A percentile compares a stretch with the other conserved stretches of the same genome.
phyloP scores from a whole-genome alignment of 2,888 invertebrate species.

The Dryomyza anilis region DNA sequence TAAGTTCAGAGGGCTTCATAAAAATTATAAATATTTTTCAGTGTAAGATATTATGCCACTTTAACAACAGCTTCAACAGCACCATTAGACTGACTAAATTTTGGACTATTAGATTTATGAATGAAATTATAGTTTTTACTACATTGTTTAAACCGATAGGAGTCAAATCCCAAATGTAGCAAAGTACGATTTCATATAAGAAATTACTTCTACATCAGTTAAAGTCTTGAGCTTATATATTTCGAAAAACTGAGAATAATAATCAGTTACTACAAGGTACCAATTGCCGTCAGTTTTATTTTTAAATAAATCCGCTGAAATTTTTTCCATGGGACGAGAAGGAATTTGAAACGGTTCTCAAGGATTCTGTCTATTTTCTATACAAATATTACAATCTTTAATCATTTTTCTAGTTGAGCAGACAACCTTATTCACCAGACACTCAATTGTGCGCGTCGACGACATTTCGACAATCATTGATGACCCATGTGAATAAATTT shows the following conservation, averaged over 20 bases:
- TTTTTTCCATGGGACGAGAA: constrained; percentile 23
- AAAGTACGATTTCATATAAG: constrained; percentile 18
- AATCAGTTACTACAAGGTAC: constrained; percentile 27
- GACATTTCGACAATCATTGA: constrained; percentile 26
- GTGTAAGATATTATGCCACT: constrained; percentile 10
- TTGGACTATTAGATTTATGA: constrained; percentile 16
- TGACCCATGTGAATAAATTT: constrained; percentile 16
- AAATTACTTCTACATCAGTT: constrained; percentile 13
- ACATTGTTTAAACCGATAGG: constrained; percentile 6
- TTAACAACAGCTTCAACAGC: constrained; percentile 9
- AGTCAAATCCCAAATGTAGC: constrained; percentile 23
- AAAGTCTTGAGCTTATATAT: constrained; percentile 12
- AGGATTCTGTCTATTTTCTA: constrained; percentile 8
- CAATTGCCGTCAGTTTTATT: constrained; percentile 8
- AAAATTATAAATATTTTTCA: constrained; percentile 10
- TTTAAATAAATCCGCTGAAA: constrained; percentile 24
- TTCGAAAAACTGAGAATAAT: constrained; percentile 25
- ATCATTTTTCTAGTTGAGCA: constrained; percentile 16
- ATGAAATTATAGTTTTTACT: constrained; percentile 1
- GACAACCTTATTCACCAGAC: constrained; percentile 29
- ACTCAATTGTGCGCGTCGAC: constrained; percentile 21
- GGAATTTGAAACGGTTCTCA: constrained; percentile 15
- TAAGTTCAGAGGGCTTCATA: constrained; percentile 6
- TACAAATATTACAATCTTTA: constrained; percentile 18
- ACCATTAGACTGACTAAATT: constrained; percentile 24